Evolutionary conservation across 2,113 vertebrate species (phyloP).

Genomic region (Lathamus discolor): DNA sequence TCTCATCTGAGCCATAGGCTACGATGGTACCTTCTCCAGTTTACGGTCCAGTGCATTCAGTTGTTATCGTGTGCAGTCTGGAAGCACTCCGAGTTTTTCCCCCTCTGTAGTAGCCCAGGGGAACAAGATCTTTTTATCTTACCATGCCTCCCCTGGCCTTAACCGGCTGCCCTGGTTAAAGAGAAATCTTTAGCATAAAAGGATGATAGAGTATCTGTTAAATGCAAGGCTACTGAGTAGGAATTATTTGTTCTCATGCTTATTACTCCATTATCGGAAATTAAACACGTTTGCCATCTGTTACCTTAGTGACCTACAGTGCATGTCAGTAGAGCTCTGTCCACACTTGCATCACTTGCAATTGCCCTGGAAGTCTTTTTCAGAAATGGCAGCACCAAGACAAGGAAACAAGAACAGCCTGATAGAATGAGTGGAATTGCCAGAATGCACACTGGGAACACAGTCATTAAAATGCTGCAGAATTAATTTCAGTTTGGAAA

Average conservation of each 20-base stretch:
- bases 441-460: fast-evolving
- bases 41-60: neutral
- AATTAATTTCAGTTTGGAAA: conserved; percentile 46
- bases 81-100: neutral
- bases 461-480: conserved; percentile 6
- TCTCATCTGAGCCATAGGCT: neutral
- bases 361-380: neutral
- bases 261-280: neutral
- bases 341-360: neutral
- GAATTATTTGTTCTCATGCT: neutral
- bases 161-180: neutral
- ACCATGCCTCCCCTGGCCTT: fast-evolving
- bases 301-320: neutral
- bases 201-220: neutral
- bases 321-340: neutral
- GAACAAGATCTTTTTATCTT: neutral
- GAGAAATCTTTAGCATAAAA: neutral
- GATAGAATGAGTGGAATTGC: neutral
- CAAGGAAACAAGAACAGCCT: neutral
- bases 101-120: neutral
- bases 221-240: neutral
- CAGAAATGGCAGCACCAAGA: neutral
- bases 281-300: neutral
- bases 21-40: neutral
- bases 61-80: neutral